Conservation (phyloP, 2,888 invertebrate genomes). For the Heteromyza rotundicornis region DNA sequence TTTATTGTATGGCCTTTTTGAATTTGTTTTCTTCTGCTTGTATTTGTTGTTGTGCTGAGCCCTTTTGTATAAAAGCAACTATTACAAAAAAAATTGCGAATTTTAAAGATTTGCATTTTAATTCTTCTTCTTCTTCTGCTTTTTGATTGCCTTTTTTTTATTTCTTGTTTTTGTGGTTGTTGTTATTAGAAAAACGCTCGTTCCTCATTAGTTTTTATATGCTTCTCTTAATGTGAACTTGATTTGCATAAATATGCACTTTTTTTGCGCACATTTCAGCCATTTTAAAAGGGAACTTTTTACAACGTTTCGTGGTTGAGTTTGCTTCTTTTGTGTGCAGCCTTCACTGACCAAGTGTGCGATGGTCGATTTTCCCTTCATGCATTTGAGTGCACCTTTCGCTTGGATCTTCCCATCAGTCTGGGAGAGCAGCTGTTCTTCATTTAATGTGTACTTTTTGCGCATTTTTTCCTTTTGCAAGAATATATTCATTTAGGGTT, state of each 20-base stretch:
- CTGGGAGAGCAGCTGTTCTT: slow-evolving; percentile 3
- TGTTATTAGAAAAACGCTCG: slow-evolving; percentile 7
- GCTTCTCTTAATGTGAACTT: slow-evolving; percentile 12
- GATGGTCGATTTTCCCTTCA: too few species aligned
- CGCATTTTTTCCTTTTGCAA: too few species aligned
- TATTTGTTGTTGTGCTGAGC: slow-evolving; percentile 12
- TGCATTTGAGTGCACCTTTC: not conserved
- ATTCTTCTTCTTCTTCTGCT: not conserved
- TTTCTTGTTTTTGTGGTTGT: slow-evolving; percentile 5
- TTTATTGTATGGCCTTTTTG: not conserved
- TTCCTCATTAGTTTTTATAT: slow-evolving; percentile 7
- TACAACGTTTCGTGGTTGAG: not conserved
- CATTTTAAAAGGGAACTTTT: too few species aligned
- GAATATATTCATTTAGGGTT: not conserved
- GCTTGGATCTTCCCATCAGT: not conserved
- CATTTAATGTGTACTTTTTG: not conserved
- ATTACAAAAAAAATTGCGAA: not conserved
- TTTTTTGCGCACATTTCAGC: too few species aligned
- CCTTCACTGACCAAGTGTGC: not conserved
- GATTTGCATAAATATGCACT: slow-evolving; percentile 31
- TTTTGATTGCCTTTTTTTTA: not conserved
- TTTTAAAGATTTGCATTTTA: slow-evolving; percentile 28
- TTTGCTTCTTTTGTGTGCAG: not conserved
- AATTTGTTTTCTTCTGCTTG: not conserved
- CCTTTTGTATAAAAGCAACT: slow-evolving; percentile 26